phyloP scores from a whole-genome alignment of 2,797 vertebrate species.

The Lerista edwardsae region DNA sequence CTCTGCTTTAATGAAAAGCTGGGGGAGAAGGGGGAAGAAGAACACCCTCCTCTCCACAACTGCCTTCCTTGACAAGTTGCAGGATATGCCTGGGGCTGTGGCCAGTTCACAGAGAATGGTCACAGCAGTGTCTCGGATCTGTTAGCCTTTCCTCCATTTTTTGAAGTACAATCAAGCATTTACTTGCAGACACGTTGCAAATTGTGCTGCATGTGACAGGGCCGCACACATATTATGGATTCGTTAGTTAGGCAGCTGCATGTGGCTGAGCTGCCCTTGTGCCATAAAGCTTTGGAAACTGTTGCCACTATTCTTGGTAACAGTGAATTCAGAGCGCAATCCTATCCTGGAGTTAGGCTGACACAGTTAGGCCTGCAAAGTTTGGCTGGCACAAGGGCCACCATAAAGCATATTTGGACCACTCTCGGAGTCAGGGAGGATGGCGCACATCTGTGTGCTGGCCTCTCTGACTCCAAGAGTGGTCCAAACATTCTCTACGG shows the following conservation, averaged over 20 bases:
- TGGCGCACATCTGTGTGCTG: no score
- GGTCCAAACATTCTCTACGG: no score
- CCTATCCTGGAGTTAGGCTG: no score
- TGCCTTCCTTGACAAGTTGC: constrained; percentile 63
- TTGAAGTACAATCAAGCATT: constrained; percentile 22
- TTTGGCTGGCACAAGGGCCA: no score
- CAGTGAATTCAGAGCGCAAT: neutral
- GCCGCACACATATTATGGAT: neutral
- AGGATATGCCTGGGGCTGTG: constrained; percentile 57
- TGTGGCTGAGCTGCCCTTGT: neutral
- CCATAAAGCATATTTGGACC: no score
- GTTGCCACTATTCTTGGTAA: neutral
- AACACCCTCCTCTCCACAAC: constrained; percentile 15
- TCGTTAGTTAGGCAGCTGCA: neutral
- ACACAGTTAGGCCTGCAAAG: no score
- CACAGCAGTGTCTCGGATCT: constrained; percentile 61
- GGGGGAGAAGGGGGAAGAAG: neutral
- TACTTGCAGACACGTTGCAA: constrained; percentile 53
- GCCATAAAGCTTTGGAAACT: neutral
- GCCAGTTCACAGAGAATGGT: constrained; percentile 60
- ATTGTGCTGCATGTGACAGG: constrained; percentile 46
- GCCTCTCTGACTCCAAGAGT: no score
- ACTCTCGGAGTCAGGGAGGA: no score
- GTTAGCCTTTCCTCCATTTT: constrained; percentile 30
- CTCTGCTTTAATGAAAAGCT: constrained; percentile 62